Evolutionary conservation across 23 tunicate species (phyloP).

Genomic region (Phallusia fumigata): DNA sequence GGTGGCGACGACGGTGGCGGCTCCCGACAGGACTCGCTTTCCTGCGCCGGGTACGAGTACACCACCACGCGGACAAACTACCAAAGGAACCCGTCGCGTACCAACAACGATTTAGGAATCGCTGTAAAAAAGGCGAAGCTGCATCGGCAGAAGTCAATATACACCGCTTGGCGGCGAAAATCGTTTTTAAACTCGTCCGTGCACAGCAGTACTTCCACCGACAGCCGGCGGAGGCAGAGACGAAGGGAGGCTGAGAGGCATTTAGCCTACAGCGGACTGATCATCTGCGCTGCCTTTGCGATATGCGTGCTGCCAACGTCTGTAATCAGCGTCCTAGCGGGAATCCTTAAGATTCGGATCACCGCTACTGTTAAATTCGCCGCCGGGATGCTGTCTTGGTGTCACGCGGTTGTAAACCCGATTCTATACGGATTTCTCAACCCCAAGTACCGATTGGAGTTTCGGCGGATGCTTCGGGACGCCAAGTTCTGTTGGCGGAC

Average conservation of each 20-base stretch:
- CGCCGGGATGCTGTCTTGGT: slow-evolving; percentile 65
- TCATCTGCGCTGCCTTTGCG: slow-evolving; percentile 72
- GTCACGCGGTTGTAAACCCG: slow-evolving; percentile 66
- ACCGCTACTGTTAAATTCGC: slow-evolving; percentile 32
- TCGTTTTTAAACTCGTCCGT: slow-evolving; percentile 34
- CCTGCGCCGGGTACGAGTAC: slow-evolving; percentile 12
- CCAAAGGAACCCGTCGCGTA: background rate
- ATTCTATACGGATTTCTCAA: slow-evolving; percentile 69
- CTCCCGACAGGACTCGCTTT: slow-evolving; percentile 47
- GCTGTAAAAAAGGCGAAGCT: background rate
- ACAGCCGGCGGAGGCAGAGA: slow-evolving; percentile 25
- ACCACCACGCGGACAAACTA: background rate
- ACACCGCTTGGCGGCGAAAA: slow-evolving; percentile 30
- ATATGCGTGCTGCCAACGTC: slow-evolving; percentile 56
- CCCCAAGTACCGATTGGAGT: slow-evolving; percentile 66
- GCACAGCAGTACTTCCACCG: slow-evolving; percentile 32
- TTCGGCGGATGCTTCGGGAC: slow-evolving; percentile 35
- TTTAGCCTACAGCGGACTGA: slow-evolving; percentile 76
- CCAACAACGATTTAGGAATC: background rate
- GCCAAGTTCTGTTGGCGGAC: background rate
- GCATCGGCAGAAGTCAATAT: background rate
- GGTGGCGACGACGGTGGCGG: slow-evolving; percentile 4
- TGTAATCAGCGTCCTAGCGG: slow-evolving; percentile 31
- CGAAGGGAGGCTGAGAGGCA: slow-evolving; percentile 76
- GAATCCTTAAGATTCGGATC: slow-evolving; percentile 5